Base-by-base conservation (phyloP, 2,888 invertebrate genomes). In the Lasius fuliginosus region DNA sequence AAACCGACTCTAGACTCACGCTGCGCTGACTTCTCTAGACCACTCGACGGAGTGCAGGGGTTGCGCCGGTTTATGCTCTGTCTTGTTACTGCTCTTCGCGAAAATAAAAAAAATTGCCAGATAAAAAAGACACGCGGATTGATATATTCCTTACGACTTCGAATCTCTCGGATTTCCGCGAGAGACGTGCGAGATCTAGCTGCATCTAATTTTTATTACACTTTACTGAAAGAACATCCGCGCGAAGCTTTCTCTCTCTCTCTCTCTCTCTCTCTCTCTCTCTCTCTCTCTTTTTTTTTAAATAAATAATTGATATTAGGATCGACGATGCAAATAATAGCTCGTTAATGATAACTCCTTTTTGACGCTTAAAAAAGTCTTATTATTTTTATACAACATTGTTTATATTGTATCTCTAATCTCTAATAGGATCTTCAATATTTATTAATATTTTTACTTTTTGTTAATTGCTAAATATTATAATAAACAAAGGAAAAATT, bases 1-100 rank as follows among this genome's bases (percentile, higher is more conserved):
- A 93, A 93, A 93, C 91, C 91, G 90, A 92, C 93, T 88, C 93
- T 93, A 93, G 92, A 93, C 23, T 90, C 91, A 89, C 93, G 92
- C 92, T 86, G 91, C 88, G 90, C 92, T 93, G 93, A 93, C 92
- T 94, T 94, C 91, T 94, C 91, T 94, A 94, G 93, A 93, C 92
- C 93, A 92, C 93, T 94, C 90, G 49, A 53, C 49, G 86, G 92
- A 85, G 82, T n/a, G n/a, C 76, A 82, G 90, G 87, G 58, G 42
- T 58, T 58, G 42, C 53, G 27, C 11, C 69, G 68, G 27, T n/a
- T 42, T 87, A 89, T 88, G 88, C 89, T 90, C 90, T 90, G 89
- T 91, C 89, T 91, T 89, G 89, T 87, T 85, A 82, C 74, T 76
- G 65, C 65, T 71, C 85, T 85, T 85, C 85, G 84, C 88, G 88